Base-by-base conservation (phyloP, 2,888 invertebrate genomes). In the Macaria liturata region DNA sequence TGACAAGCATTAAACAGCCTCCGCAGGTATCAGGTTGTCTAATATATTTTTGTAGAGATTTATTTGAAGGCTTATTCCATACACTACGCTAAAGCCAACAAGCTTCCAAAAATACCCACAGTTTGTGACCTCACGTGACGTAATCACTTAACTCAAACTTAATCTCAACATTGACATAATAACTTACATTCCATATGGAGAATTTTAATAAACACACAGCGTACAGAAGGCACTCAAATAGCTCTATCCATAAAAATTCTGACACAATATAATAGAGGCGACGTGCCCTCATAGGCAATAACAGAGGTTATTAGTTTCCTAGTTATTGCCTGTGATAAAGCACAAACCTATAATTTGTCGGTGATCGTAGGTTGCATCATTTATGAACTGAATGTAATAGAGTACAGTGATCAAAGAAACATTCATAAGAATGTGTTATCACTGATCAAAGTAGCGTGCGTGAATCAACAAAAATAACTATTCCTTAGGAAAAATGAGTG, bases 201-300 rank as follows among this genome's bases (percentile, higher is more conserved):
- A 58, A 58, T 58, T 54, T 58, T 58, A 58, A 58, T 58, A 58
- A 58, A 46, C 45, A 30, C 43, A 44, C 9, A 37, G 46, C 46
- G 30, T 9, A 30, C 30, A 20, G 32, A 49, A 58, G 58, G 46
- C 53, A 54, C 59, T 59, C 5, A 40, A 50, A 54, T 47, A 54
- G 31, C 50, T 30, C 44, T 32, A 50, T 45, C 50, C 54, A 59
- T 59, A 59, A 59, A 52, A 47, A 59, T 59, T 59, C 59, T 55
- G 55, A 40, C 54, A 50, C 49, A 54, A 50, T 40, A 48, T 59
- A 54, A 59, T 59, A 50, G 48, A 55, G 30, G 51, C 51, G 48
- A 51, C 54, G 48, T 46, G 52, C 59, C 49, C 42, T 53, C 42
- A 30, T 46, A 42, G 46, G 48, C 37, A 52, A 55, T 60, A 56